Conservation (phyloP, 2,797 vertebrate species). For the Linurgus olivaceus region DNA sequence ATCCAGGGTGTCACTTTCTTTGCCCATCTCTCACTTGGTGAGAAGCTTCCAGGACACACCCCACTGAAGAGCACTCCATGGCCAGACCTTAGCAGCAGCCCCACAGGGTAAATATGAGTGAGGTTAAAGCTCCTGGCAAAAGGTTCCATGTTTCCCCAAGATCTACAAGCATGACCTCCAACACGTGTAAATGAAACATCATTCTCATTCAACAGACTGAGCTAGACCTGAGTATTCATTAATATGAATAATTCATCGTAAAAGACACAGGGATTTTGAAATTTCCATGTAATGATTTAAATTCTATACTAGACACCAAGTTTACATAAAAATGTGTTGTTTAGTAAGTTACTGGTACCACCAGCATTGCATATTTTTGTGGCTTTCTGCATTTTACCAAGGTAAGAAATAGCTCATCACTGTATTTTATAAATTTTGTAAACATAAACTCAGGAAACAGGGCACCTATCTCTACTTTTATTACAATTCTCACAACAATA, state of each 20-base stretch:
- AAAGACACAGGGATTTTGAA: background rate
- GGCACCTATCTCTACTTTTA: background rate
- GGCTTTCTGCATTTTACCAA: background rate
- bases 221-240: background rate
- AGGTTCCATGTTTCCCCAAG: background rate
- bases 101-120: rapidly evolving
- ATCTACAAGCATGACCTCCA: background rate
- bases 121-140: background rate
- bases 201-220: background rate
- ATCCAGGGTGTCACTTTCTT: background rate
- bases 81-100: background rate
- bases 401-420: background rate
- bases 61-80: rapidly evolving
- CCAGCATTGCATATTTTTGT: background rate
- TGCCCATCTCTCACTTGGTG: rapidly evolving
- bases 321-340: background rate
- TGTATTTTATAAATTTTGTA: background rate
- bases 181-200: background rate
- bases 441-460: background rate
- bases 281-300: background rate
- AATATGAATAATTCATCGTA: background rate
- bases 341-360: background rate
- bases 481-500: background rate
- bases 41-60: background rate
- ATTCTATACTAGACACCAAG: background rate